phyloP scores from a whole-genome alignment of 2,888 invertebrate species.

The Lacanobia oleracea region DNA sequence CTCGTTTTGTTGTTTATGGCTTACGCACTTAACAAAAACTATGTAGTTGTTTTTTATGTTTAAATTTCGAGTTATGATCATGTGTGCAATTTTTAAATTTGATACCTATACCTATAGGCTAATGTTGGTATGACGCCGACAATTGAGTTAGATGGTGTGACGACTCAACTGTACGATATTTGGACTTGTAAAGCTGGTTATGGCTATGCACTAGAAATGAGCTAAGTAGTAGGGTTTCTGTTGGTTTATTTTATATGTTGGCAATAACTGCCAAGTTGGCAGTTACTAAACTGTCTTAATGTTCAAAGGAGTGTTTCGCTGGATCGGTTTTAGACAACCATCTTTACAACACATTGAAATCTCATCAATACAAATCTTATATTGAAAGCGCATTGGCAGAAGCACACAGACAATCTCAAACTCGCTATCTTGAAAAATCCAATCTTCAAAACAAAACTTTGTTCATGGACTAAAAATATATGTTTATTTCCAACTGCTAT shows the following conservation, averaged over 20 bases:
- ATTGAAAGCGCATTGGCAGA: slow-evolving; percentile 5
- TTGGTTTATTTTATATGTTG: too few species aligned
- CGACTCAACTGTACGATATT: background rate
- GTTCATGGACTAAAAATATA: slow-evolving; percentile 33
- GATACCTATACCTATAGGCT: slow-evolving; percentile 57
- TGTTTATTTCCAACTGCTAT: slow-evolving; percentile 48
- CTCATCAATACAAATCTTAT: background rate
- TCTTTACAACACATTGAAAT: background rate
- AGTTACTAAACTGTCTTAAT: background rate
- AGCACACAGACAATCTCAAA: slow-evolving; percentile 20
- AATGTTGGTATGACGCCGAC: slow-evolving; percentile 46
- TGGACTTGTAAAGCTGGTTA: background rate
- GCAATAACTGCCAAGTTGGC: too few species aligned
- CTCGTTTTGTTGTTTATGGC: background rate
- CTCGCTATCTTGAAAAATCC: slow-evolving; percentile 30
- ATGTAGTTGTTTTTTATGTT: too few species aligned
- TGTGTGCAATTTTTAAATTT: slow-evolving; percentile 72
- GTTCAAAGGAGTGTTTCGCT: background rate
- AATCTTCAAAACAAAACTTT: slow-evolving; percentile 28
- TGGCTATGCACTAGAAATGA: background rate
- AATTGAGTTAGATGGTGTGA: slow-evolving; percentile 43
- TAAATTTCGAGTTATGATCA: background rate
- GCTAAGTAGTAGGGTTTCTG: too few species aligned
- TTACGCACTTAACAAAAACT: background rate
- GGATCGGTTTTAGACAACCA: background rate